These are phyloP conservation scores for Rutilus rutilus DNA, from an alignment of 2,113 vertebrate species.

Conservation along the genomic window DNA sequence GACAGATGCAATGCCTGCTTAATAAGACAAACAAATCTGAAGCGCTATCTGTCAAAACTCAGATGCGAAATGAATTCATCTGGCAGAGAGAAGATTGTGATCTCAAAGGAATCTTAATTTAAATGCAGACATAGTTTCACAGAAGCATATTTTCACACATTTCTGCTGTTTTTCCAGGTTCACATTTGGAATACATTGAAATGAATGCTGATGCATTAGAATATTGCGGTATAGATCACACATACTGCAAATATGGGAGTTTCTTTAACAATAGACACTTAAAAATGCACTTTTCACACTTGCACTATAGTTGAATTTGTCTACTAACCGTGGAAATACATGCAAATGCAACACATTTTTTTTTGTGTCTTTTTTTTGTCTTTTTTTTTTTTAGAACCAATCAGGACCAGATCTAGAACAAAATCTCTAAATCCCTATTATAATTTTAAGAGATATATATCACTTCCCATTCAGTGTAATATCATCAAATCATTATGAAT, in stretches of 20 bases:
- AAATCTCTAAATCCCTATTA: background rate
- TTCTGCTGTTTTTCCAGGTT: constrained; percentile 39
- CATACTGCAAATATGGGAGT: background rate
- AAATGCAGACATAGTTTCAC: constrained; percentile 64
- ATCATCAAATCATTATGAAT: background rate
- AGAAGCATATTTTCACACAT: constrained; percentile 65
- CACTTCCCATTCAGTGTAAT: background rate
- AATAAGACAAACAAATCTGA: constrained; percentile 41
- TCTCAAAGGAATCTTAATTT: constrained; percentile 64
- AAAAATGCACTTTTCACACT: background rate
- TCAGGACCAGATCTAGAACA: background rate
- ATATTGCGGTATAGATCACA: background rate
- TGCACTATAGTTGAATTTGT: background rate
- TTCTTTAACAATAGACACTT: background rate
- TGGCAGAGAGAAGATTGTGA: constrained; percentile 51
- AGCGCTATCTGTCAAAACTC: constrained; percentile 49
- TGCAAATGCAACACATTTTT: background rate
- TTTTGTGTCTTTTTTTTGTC: too few species aligned
- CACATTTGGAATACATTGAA: background rate
- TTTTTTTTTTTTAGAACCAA: too few species aligned
- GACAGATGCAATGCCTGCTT: constrained; percentile 13
- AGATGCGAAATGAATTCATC: constrained; percentile 60
- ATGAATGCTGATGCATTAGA: background rate
- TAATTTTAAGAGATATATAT: too few species aligned
- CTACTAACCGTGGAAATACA: background rate